Evolutionary conservation across 2,797 vertebrate genomes (phyloP).

Genomic region (Sebastes nivosus): DNA sequence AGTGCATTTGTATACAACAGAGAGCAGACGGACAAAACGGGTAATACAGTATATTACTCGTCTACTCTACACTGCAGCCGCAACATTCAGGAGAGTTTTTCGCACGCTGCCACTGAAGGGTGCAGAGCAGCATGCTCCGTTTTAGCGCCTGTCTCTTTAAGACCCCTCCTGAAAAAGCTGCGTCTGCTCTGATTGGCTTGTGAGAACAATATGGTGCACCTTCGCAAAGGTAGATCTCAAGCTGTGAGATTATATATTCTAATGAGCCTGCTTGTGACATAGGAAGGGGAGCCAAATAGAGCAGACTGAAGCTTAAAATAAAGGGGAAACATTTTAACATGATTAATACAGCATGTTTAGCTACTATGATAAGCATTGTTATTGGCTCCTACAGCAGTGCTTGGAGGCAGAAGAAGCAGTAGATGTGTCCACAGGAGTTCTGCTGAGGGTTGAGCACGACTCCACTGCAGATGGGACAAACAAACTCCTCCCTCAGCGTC

Average conservation of each 20-base stretch:
- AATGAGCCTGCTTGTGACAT: not conserved
- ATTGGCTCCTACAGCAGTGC: conserved; percentile 81
- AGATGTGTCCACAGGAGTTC: conserved; percentile 93
- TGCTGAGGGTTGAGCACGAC: conserved; percentile 92
- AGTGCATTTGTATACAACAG: too few relatives aligned
- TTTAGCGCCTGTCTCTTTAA: not conserved
- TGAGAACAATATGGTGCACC: too few relatives aligned
- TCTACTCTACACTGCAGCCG: too few relatives aligned
- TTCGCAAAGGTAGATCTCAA: too few relatives aligned
- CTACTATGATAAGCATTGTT: not conserved
- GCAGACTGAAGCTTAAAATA: not conserved
- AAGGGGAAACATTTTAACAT: not conserved
- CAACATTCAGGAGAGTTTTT: too few relatives aligned
- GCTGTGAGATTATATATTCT: too few relatives aligned
- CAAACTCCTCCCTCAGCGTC: conserved; percentile 86
- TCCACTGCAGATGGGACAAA: conserved; percentile 84
- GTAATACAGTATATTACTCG: too few relatives aligned
- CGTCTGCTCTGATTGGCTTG: too few relatives aligned
- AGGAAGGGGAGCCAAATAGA: not conserved
- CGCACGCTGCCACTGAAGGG: too few relatives aligned
- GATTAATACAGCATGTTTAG: not conserved
- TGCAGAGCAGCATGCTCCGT: too few relatives aligned
- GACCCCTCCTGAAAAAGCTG: too few relatives aligned
- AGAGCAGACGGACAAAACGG: too few relatives aligned
- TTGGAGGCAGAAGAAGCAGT: conserved; percentile 89